Evolutionary conservation across 2,888 invertebrate genomes (phyloP), one percentile per base, ranked within the genome.

Genomic region (Nebria brevicollis): DNA sequence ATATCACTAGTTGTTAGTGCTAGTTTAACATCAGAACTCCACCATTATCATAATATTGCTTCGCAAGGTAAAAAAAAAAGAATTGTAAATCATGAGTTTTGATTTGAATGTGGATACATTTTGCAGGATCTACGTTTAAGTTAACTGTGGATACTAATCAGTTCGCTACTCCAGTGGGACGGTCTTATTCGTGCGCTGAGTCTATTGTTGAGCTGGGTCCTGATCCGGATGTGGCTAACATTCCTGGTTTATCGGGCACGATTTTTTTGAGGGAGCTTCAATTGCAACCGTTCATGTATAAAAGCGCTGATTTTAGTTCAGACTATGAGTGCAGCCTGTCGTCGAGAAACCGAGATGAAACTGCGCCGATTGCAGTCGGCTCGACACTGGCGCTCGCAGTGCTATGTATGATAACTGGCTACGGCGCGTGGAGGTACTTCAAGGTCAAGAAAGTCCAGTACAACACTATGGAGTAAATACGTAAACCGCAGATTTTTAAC

Each of bases 381-480:
- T 95, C 96, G 1, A 95, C 96, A 0, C 88, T 97, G 43, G 96
- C 97, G 0, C 92, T 96, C 42, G 95, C 95, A 1, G 95, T 96
- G 0, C 91, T 97, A 0, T 91, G 94, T 15, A 97, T 95, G 0
- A 92, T 97, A 26, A 92, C 95, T 2, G 96, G 95, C 0, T 97
- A 97, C 86, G 96, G 96, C 0, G 93, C 95, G 80, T 96, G 93
- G 91, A 94, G 96, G 85, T 96, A 97, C 87, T 92, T 96, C 87
- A 96, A 96, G 89, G 93, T 96, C 74, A 96, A 96, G 90, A 96
- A 96, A 89, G 95, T 97, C 1, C 96, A 97, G 86, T 97, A 97
- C 87, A 96, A 96, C 87, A 96, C 95, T 11, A 97, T 97, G 96
- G 95, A 96, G 89, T 96, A 93, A 90, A 84, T 75, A 13, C 7